Conservation (phyloP, 2,888 invertebrate species). For the Hypena proboscidalis region DNA sequence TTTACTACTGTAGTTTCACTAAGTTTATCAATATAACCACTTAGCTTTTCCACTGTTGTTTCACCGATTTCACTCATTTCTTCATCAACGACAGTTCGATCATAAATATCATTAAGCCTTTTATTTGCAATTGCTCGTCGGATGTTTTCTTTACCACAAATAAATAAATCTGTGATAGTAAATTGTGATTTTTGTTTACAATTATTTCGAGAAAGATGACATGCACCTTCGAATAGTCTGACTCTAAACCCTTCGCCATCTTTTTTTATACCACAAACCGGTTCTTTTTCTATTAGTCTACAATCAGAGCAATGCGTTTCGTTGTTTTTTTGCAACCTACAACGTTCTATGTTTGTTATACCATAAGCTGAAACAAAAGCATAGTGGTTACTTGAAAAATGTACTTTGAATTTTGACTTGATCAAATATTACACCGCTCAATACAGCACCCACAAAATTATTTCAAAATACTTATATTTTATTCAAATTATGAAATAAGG, state of each 20-base stretch:
- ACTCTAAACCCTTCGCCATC: conserved; percentile 61
- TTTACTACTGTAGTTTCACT: too few species aligned
- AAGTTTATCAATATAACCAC: too few species aligned
- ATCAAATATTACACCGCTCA: too few species aligned
- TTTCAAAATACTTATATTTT: too few species aligned
- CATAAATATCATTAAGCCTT: too few species aligned
- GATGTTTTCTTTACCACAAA: conserved; percentile 45
- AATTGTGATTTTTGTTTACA: conserved; percentile 54
- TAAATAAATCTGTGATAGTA: conserved; percentile 50
- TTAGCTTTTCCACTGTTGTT: too few species aligned
- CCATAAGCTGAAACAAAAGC: conserved; percentile 52
- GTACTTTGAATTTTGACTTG: too few species aligned
- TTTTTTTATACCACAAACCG: conserved; percentile 59
- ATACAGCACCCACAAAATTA: too few species aligned
- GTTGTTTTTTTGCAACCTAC: conserved; percentile 24
- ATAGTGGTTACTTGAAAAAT: background rate
- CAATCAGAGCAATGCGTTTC: conserved; percentile 32
- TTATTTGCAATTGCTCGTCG: background rate
- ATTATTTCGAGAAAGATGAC: conserved; percentile 58
- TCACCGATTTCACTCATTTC: too few species aligned
- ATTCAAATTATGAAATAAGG: too few species aligned
- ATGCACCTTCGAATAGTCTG: conserved; percentile 59
- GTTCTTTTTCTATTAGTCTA: conserved; percentile 11
- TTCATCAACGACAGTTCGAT: too few species aligned
- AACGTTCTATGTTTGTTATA: conserved; percentile 55